These are phyloP conservation scores for Oligia strigilis DNA, from an alignment of 2,888 invertebrate genomes.

Conservation along the genomic window DNA sequence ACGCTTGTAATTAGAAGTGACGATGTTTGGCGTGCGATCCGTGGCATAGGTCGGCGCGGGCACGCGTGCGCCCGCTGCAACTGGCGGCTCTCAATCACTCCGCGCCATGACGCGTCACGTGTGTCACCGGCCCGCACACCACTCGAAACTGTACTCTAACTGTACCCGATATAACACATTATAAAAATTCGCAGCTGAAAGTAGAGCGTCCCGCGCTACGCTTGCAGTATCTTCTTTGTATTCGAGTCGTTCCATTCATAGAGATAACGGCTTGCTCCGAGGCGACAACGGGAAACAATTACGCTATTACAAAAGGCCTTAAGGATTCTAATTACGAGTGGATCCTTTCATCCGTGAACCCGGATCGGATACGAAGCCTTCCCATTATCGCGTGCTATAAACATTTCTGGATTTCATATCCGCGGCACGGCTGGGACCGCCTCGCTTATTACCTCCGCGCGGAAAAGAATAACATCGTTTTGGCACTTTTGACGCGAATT, in stretches of 20 bases:
- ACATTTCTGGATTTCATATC: conserved; percentile 90
- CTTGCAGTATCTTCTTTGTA: conserved; percentile 82
- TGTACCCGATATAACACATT: conserved; percentile 73
- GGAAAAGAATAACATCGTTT: conserved; percentile 90
- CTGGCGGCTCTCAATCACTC: conserved; percentile 85
- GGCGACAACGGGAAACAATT: conserved; percentile 87
- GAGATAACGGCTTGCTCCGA: conserved; percentile 82
- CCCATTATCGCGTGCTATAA: conserved; percentile 87
- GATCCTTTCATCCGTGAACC: conserved; percentile 84
- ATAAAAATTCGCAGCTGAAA: conserved; percentile 71
- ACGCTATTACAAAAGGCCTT: conserved; percentile 86
- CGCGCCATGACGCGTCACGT: conserved; percentile 70
- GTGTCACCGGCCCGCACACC: conserved; percentile 59
- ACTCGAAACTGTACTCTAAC: conserved; percentile 74
- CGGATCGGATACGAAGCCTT: conserved; percentile 86
- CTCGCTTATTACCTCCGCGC: conserved; percentile 88
- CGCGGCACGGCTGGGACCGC: conserved; percentile 86
- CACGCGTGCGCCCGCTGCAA: conserved; percentile 75
- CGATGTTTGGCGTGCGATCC: conserved; percentile 83
- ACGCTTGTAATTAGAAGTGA: conserved; percentile 85
- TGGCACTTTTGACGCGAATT: conserved; percentile 90
- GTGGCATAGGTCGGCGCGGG: conserved; percentile 81
- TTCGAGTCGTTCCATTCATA: conserved; percentile 83
- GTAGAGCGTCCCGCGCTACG: conserved; percentile 74
- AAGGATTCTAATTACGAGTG: conserved; percentile 87